A percentile compares a stretch with the other conserved stretches of the same genome.
phyloP scores from a whole-genome alignment of 2,113 vertebrate species.

The Mustela lutreola region DNA sequence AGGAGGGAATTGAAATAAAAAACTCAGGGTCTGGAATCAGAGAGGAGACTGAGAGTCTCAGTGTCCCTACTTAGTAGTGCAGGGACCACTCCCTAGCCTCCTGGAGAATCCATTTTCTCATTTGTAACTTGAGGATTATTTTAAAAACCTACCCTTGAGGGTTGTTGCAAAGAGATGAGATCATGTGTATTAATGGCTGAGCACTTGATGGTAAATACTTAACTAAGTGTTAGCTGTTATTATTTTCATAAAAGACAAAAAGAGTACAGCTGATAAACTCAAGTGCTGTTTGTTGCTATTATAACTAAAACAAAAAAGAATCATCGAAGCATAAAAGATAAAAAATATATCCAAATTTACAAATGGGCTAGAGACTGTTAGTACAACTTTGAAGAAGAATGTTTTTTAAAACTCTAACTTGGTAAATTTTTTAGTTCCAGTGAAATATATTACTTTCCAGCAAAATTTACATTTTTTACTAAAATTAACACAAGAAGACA shows the following conservation, averaged over 20 bases:
- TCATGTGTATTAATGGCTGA: neutral
- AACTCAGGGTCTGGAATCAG: neutral
- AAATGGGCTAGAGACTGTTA: neutral
- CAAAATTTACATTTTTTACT: constrained; percentile 36
- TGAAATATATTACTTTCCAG: neutral
- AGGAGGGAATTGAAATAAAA: neutral
- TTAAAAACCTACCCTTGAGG: neutral
- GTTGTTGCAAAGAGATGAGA: neutral
- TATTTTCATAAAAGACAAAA: constrained; percentile 17
- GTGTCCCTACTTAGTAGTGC: neutral
- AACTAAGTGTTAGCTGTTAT: neutral
- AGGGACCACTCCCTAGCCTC: neutral
- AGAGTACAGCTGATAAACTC: neutral
- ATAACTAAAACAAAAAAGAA: neutral
- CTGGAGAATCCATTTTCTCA: neutral
- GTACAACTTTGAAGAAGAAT: neutral
- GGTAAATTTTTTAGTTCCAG: constrained; percentile 8
- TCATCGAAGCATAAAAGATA: neutral
- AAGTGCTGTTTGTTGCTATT: neutral
- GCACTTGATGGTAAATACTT: neutral
- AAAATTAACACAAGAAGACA: constrained; percentile 24
- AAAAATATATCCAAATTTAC: neutral
- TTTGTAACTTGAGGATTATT: neutral
- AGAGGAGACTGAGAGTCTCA: neutral
- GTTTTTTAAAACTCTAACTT: constrained; percentile 27